These are phyloP conservation scores for Chrysomallon squamiferum DNA, from an alignment of 1,140 invertebrate genomes.

Conservation along the genomic window DNA sequence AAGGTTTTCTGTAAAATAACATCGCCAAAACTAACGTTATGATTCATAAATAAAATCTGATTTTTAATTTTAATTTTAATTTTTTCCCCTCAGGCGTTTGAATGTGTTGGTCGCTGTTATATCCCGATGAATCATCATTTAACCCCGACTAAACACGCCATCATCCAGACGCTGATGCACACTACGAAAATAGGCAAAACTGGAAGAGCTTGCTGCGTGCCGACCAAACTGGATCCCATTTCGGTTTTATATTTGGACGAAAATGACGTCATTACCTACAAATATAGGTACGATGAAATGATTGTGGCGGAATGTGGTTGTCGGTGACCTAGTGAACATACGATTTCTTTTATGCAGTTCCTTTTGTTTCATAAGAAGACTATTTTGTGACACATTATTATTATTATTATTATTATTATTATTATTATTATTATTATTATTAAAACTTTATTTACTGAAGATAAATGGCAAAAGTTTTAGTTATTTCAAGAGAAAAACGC, in stretches of 20 bases:
- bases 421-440: too few species aligned
- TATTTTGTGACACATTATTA: too few species aligned
- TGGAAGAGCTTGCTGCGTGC: constrained; percentile 72
- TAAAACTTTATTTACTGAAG: too few species aligned
- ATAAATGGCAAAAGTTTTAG: too few species aligned
- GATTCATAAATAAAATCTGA: too few species aligned
- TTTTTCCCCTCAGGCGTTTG: constrained; percentile 74
- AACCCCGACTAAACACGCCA: constrained; percentile 98
- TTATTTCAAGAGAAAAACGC: too few species aligned
- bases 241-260: constrained; percentile 73
- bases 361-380: too few species aligned
- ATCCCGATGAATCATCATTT: constrained; percentile 91
- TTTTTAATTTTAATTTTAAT: too few species aligned
- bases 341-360: not conserved
- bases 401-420: too few species aligned
- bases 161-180: constrained; percentile 95
- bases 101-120: constrained; percentile 92
- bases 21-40: too few species aligned
- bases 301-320: constrained; percentile 74
- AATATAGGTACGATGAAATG: constrained; percentile 73
- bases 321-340: constrained; percentile 62
- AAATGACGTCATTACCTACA: constrained; percentile 68
- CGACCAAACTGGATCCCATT: constrained; percentile 70
- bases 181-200: constrained; percentile 80
- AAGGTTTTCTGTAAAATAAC: too few species aligned